Percentiles rank a stretch among this genome's conserved stretches.
Evolutionary conservation across 1,140 invertebrate genomes (phyloP).

Genomic region (Parasteatoda tepidariorum): DNA sequence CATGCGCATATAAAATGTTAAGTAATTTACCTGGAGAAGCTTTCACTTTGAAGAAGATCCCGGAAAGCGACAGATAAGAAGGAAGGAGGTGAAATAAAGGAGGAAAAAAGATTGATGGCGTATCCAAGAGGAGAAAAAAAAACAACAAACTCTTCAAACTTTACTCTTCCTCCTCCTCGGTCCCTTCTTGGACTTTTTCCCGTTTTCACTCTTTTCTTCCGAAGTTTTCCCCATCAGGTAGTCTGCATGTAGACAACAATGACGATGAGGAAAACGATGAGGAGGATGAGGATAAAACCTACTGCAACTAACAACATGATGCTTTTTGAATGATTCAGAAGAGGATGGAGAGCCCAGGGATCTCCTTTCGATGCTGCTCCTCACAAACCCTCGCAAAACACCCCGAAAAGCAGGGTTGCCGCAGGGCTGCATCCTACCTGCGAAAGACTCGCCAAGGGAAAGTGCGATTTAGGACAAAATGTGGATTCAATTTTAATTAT

Average conservation of each 20-base stretch:
- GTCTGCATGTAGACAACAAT: slow-evolving; percentile 57
- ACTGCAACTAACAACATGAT: slow-evolving; percentile 58
- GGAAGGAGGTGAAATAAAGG: not conserved
- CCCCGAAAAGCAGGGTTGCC: slow-evolving; percentile 31
- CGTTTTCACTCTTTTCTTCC: slow-evolving; percentile 1
- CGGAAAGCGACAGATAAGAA: too few species aligned
- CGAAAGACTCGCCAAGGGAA: not conserved
- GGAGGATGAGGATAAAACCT: slow-evolving; percentile 50
- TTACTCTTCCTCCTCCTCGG: not conserved
- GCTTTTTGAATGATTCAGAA: not conserved
- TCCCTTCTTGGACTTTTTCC: not conserved
- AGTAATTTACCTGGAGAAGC: too few species aligned
- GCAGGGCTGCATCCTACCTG: not conserved
- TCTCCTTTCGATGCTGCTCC: slow-evolving; percentile 9
- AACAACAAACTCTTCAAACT: slow-evolving; percentile 30
- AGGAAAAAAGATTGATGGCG: slow-evolving; percentile 22
- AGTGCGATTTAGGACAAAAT: too few species aligned
- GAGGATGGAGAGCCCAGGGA: slow-evolving; percentile 36
- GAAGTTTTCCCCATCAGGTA: not conserved
- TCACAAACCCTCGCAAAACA: not conserved
- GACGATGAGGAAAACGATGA: slow-evolving; percentile 53
- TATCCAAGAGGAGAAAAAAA: slow-evolving; percentile 1
- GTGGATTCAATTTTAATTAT: not conserved
- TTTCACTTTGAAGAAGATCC: too few species aligned
- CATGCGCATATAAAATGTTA: too few species aligned